Evolutionary conservation across 2,113 vertebrate genomes (phyloP).

Genomic region (Albula glossodonta): DNA sequence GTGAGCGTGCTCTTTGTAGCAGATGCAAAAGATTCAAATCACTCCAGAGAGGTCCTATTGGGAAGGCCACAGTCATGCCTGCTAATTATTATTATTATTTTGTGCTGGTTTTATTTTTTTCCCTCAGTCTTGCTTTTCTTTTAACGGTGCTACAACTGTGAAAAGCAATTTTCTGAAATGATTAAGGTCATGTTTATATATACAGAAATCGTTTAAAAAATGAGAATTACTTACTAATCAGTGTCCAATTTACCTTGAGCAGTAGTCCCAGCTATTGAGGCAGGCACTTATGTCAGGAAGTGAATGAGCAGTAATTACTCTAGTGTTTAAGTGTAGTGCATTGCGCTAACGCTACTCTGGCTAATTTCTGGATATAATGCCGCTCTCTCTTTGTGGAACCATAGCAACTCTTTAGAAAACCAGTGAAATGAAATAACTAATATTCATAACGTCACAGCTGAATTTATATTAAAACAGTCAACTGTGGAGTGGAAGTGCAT

Average conservation of each 20-base stretch:
- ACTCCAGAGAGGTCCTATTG: conserved; percentile 45
- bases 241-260: conserved; percentile 20
- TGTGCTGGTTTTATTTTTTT: conserved; percentile 44
- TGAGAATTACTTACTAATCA: conserved; percentile 28
- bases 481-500: background rate
- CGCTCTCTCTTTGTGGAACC: background rate
- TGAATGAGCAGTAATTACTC: conserved; percentile 23
- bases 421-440: conserved; percentile 60
- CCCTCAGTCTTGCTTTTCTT: conserved; percentile 39
- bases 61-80: conserved; percentile 43
- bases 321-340: conserved; percentile 19
- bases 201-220: conserved; percentile 5
- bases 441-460: conserved; percentile 22
- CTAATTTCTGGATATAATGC: conserved; percentile 25
- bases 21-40: conserved; percentile 50
- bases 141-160: conserved; percentile 20
- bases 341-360: conserved; percentile 13
- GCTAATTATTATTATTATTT: conserved; percentile 45
- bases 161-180: conserved; percentile 50
- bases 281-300: conserved; percentile 15
- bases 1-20: conserved; percentile 48
- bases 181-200: conserved; percentile 33
- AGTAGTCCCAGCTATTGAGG: conserved; percentile 15
- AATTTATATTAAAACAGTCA: conserved; percentile 7
- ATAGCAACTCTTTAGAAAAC: conserved; percentile 49